Conservation (phyloP, 2,797 vertebrate genomes). For the Alouatta caraya region DNA sequence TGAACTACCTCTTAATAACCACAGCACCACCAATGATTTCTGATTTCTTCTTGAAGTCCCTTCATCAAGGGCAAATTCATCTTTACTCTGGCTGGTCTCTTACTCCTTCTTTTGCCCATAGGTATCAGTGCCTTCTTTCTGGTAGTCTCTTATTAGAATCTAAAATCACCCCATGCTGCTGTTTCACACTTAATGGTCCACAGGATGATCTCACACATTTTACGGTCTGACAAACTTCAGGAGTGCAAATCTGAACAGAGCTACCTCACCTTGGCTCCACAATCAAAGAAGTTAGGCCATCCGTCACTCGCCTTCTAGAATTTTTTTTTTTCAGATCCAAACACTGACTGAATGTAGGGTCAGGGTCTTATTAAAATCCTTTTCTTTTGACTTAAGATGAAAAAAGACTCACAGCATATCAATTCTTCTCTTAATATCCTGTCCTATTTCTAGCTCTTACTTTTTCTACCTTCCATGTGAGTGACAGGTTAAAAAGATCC, state of each 20-base stretch:
- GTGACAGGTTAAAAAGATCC: neutral
- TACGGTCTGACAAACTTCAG: neutral
- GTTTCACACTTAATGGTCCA: neutral
- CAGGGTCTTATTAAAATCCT: neutral
- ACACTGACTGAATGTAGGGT: neutral
- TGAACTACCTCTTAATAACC: neutral
- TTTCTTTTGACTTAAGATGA: neutral
- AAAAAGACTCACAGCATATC: neutral
- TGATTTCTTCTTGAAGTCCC: neutral
- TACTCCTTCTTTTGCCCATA: neutral
- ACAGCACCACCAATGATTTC: neutral
- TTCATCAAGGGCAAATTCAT: neutral
- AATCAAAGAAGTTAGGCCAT: neutral
- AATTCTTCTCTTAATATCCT: neutral
- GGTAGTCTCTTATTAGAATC: neutral
- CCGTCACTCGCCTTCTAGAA: neutral
- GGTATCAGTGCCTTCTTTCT: neutral
- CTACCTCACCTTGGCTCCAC: neutral
- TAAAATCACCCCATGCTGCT: neutral
- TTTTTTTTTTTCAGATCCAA: neutral
- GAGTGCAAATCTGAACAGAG: neutral
- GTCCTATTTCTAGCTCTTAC: neutral
- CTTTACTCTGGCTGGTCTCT: neutral
- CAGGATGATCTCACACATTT: neutral
- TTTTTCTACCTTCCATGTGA: neutral